Evolutionary conservation across 2,888 invertebrate species (phyloP), one percentile per base, ranked within the genome.

Genomic region (Mamestra brassicae): DNA sequence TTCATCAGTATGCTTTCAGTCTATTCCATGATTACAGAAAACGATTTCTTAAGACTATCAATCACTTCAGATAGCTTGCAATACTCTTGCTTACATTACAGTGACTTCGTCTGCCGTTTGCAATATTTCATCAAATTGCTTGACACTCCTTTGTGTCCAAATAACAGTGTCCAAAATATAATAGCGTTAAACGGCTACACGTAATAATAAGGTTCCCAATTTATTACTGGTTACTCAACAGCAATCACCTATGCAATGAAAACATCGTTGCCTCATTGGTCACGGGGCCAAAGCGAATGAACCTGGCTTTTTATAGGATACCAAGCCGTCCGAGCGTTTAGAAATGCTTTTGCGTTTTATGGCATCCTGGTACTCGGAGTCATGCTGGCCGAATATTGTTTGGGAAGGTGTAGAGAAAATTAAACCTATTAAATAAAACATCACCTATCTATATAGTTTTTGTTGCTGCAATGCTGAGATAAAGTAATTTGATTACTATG

Each of bases 211-310:
- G 64, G 45, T 54, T 69, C 52, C 47, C 78, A 71, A 73, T 85
- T 86, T 68, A 78, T 83, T 77, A 54, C 15, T 76, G 58, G 75
- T 83, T 86, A 72, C 84, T 65, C 74, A 84, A 86, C 71, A 70
- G 58, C 47, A 76, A 80, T 80, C 74, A 86, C 80, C 58, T 72
- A 80, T 70, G 71, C 47, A 71, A 52, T 85, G 61, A 65, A 79
- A 64, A 70, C 38, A 68, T 58, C 50, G 38, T 86, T 83, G 67
- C 71, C 54, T 68, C 83, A 71, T 60, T 85, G 66, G 57, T 64
- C 69, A 72, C 66, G 54, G 52, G 55, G 69, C 58, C 55, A 76
- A 76, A 71, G 50, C 45, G 54, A 82, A 71, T 69, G 60, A 65
- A 76, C 68, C 70, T 62, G 55, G 34, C 8, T 69, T 71, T 81